Evolutionary conservation across 1,140 invertebrate genomes (phyloP).

Genomic region (Ceratina calcarata): DNA sequence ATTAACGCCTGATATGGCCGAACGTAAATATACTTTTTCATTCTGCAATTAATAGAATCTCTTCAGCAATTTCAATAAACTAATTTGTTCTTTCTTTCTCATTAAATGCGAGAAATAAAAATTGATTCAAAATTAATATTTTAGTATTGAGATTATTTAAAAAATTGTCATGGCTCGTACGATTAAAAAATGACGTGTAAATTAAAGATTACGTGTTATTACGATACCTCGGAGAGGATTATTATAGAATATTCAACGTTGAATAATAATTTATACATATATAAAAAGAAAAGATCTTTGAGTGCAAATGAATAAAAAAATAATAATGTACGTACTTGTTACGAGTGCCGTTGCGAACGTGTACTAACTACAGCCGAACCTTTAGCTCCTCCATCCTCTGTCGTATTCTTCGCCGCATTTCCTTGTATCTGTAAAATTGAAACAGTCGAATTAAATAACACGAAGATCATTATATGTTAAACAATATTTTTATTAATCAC

Average conservation of each 20-base stretch:
- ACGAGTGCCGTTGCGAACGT: constrained; percentile 32
- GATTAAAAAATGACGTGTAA: constrained; percentile 17
- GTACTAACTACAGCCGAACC: constrained; percentile 81
- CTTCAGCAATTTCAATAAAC: background rate
- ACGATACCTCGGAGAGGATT: constrained; percentile 15
- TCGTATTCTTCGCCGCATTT: constrained; percentile 85
- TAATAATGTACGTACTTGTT: constrained; percentile 39
- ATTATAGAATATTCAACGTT: constrained; percentile 2
- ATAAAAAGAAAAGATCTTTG: constrained; percentile 31
- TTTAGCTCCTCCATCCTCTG: constrained; percentile 87
- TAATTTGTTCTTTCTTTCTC: background rate
- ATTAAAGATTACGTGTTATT: constrained; percentile 25
- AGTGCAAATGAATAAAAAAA: constrained; percentile 53
- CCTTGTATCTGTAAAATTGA: constrained; percentile 82
- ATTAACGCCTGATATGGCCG: constrained; percentile 18
- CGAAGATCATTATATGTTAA: background rate
- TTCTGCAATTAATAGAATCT: background rate
- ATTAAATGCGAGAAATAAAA: no score
- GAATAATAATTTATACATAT: constrained; percentile 54
- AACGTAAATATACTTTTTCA: constrained; percentile 36
- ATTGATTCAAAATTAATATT: no score
- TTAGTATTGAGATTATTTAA: no score
- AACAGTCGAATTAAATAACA: background rate
- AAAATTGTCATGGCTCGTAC: background rate
- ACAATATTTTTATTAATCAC: background rate